phyloP scores from a whole-genome alignment of 2,113 vertebrate species.

The Brachypteracias leptosomus region DNA sequence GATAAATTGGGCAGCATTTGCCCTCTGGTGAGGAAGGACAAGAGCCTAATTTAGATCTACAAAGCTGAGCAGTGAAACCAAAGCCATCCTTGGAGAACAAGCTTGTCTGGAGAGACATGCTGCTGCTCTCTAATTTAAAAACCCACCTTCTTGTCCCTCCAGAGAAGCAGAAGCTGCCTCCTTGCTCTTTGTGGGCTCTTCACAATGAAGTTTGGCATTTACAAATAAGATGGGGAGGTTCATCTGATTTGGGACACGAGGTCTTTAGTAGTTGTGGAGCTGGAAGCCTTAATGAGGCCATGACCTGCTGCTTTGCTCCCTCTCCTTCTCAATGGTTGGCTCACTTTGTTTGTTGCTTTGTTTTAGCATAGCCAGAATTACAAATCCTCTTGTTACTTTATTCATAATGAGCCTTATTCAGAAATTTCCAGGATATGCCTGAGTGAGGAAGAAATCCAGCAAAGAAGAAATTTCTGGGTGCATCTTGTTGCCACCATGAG shows the following conservation, averaged over 20 bases:
- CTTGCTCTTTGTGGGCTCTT: background rate
- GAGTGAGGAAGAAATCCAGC: background rate
- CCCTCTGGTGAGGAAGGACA: conserved; percentile 61
- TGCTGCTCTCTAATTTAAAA: conserved; percentile 52
- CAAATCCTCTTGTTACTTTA: background rate
- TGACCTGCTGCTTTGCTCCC: background rate
- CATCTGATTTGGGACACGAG: conserved; percentile 20
- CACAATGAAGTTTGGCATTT: conserved; percentile 6
- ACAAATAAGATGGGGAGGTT: background rate
- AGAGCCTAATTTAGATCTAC: conserved; percentile 56
- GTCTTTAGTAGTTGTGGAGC: background rate
- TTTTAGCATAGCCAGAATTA: background rate
- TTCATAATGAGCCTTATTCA: background rate
- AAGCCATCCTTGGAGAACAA: conserved; percentile 58
- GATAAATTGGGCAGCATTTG: conserved; percentile 29
- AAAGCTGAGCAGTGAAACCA: conserved; percentile 51
- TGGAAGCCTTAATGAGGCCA: conserved; percentile 3
- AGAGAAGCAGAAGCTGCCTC: background rate
- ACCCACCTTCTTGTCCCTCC: background rate
- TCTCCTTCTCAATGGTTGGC: background rate
- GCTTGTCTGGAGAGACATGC: conserved; percentile 22
- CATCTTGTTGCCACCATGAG: background rate
- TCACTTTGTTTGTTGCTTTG: background rate
- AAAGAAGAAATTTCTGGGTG: background rate
- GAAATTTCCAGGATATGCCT: background rate